Evolutionary conservation across 2,888 invertebrate genomes (phyloP).

Genomic region (Brenthis daphne): DNA sequence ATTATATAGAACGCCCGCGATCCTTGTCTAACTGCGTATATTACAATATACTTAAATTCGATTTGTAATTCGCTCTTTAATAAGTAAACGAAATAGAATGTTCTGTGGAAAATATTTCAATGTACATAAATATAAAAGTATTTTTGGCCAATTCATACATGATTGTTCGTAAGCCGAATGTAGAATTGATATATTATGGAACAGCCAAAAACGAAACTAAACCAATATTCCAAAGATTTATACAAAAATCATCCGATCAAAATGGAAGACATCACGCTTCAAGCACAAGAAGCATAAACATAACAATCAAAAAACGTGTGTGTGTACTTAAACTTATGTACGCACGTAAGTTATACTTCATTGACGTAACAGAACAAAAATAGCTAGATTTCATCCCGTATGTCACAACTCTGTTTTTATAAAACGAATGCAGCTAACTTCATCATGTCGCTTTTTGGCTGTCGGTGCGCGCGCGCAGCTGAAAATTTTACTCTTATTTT

Average conservation of each 20-base stretch:
- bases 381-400: no score
- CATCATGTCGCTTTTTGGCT: no score
- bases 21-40: neutral
- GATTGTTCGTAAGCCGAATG: neutral
- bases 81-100: constrained; percentile 16
- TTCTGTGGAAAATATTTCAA: constrained; percentile 10
- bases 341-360: no score
- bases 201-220: constrained; percentile 38
- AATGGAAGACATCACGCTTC: constrained; percentile 69
- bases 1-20: constrained; percentile 8
- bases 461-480: no score
- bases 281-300: constrained; percentile 44
- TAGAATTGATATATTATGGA: neutral
- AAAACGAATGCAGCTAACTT: no score
- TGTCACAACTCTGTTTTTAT: no score
- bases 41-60: constrained; percentile 25
- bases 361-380: no score
- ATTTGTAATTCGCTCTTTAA: constrained; percentile 18
- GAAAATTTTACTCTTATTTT: no score
- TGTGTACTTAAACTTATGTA: no score
- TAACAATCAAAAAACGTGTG: constrained; percentile 35
- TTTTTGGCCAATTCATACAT: constrained; percentile 31
- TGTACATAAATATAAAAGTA: constrained; percentile 17
- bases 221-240: constrained; percentile 68
- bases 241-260: constrained; percentile 49